These are phyloP conservation scores for Helicoverpa assulta DNA, from an alignment of 2,888 invertebrate genomes.

Conservation along the genomic window DNA sequence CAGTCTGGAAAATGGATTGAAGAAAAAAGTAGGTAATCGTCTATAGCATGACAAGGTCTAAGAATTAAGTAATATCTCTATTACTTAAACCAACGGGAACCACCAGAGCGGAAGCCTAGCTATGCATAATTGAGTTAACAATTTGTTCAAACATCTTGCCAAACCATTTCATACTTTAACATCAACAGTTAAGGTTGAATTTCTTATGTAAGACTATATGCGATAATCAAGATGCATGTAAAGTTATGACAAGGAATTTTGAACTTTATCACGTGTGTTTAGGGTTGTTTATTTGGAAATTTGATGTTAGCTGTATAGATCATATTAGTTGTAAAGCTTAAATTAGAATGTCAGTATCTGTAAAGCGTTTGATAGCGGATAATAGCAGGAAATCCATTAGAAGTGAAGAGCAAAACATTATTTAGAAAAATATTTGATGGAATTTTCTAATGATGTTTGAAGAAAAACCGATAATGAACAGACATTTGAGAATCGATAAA, in stretches of 20 bases:
- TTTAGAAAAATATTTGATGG: background rate
- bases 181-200: background rate
- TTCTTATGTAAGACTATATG: constrained; percentile 9
- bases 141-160: constrained; percentile 20
- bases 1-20: too few species aligned
- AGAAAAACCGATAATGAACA: too few species aligned
- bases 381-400: constrained; percentile 12
- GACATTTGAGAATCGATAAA: too few species aligned
- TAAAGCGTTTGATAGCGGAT: constrained; percentile 4
- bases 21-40: too few species aligned
- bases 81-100: constrained; percentile 27
- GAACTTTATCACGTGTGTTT: constrained; percentile 1
- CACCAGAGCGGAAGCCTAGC: constrained; percentile 41
- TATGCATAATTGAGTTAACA: constrained; percentile 61
- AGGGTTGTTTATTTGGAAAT: constrained; percentile 4
- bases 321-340: constrained; percentile 32
- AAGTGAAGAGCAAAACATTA: background rate
- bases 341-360: constrained; percentile 21
- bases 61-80: too few species aligned
- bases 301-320: constrained; percentile 17
- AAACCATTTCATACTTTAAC: constrained; percentile 30
- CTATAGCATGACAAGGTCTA: too few species aligned
- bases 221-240: constrained; percentile 23
- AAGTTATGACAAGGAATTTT: constrained; percentile 24
- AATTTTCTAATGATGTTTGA: too few species aligned